These are phyloP conservation scores for Hirundo rustica DNA, from an alignment of 2,797 vertebrate genomes.

Conservation along the genomic window DNA sequence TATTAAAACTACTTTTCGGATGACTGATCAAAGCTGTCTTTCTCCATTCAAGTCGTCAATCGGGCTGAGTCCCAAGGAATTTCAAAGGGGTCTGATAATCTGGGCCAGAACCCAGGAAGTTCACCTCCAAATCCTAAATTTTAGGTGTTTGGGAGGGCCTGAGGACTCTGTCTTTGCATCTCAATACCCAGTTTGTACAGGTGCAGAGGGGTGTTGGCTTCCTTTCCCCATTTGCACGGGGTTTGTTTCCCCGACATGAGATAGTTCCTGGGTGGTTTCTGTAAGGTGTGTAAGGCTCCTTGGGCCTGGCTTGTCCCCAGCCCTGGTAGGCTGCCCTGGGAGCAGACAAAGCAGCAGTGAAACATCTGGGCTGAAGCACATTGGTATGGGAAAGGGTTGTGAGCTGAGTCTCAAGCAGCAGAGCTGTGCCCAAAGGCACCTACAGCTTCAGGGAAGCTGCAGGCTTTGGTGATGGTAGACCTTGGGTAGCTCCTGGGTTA, in stretches of 20 bases:
- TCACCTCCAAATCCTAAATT: background rate
- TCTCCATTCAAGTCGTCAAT: no score
- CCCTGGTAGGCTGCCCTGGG: rapidly evolving
- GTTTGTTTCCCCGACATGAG: background rate
- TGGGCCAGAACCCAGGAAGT: no score
- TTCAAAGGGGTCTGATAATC: no score
- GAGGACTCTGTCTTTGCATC: background rate
- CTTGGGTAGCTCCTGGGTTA: background rate
- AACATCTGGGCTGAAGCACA: rapidly evolving
- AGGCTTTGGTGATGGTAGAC: background rate
- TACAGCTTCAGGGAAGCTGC: background rate
- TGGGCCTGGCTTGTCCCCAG: background rate
- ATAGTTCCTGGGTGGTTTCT: background rate
- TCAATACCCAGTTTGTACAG: background rate
- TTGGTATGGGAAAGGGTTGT: background rate
- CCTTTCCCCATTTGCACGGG: rapidly evolving
- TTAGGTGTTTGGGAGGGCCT: background rate
- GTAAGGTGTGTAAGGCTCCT: background rate
- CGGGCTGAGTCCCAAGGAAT: no score
- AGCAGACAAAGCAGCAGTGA: background rate
- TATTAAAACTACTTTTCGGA: no score
- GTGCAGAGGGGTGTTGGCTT: background rate
- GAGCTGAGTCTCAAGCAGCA: background rate
- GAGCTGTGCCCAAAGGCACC: background rate
- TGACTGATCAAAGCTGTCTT: no score